Evolutionary conservation across 2,888 invertebrate species (phyloP), one percentile per base, ranked within the genome.

Genomic region (Barypeithes pellucidus): DNA sequence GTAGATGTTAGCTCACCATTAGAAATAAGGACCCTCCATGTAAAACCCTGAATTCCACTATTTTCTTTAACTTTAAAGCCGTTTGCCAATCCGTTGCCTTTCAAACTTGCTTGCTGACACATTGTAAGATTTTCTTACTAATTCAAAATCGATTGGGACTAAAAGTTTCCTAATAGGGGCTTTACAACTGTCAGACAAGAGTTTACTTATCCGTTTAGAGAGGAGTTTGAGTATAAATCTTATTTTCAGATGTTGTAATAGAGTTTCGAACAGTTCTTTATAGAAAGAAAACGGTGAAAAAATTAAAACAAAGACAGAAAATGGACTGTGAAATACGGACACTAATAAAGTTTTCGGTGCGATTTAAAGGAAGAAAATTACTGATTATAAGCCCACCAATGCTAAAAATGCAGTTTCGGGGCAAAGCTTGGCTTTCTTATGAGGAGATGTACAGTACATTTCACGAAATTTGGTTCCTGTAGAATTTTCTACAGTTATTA

Each of bases 141-240:
- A 57, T 57, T 57, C 54, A 33, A 57, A 57, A 57, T 57, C 54
- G 54, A 57, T 57, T 57, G 54, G 54, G 33, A 57, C 54, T 57
- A 54, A 66, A 66, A 52, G 41, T 54, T 52, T 54, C 54, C 52
- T 54, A 66, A 66, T 66, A 66, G 66, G 41, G 52, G 54, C 52
- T 66, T 66, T 66, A 47, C 66, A 52, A 52, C 54, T 66, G 66
- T 54, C 66, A 54, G 54, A 66, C 66, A 39, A 66, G 66, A 66
- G 50, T 66, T 54, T 22, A 41, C 41, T 54, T 66, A 66, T 66
- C 66, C 66, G 33, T 66, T 36, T 45, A 33, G 18, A 47, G 52
- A 24, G 50, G 39, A 24, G 50, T 50, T 36, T 36, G 18, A 14
- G 29, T 36, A 39, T 52, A 50, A 65, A 36, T 36, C 50, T 36